Evolutionary conservation across 1,140 invertebrate genomes (phyloP), one percentile per base, ranked within the genome.

Genomic region (Zophobas morio): DNA sequence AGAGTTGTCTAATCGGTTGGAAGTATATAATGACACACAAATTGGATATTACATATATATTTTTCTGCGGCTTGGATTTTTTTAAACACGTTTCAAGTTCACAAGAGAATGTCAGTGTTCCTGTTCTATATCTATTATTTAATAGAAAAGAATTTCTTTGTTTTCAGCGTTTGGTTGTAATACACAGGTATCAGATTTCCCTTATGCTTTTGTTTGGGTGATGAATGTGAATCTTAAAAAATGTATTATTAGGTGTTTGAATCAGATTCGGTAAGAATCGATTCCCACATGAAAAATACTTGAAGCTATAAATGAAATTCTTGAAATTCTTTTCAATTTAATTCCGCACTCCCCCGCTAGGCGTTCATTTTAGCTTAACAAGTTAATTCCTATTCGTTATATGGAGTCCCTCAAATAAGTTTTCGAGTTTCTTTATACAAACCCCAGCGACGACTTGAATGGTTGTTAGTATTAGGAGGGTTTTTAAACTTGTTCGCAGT

Each of bases 21-120:
- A 79, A 81, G 63, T 76, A 80, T 81, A 81, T 81, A 81, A 81
- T 81, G 79, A 78, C 53, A 34, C 51, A 77, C 76, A 81, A 81
- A 81, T 81, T 80, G 81, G 79, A 81, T 71, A 81, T 81, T 81
- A 81, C 37, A 20, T 20, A 20, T 20, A 20, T 20, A 77, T 71
- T 79, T 56, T 77, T 74, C 70, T 77, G 20, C 39, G 39, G n/a
- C n/a, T 66, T 66, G 40, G 42, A n/a, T 66, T 63, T 40, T 39
- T 39, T 66, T 66, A 66, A 66, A 42, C 39, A 32, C 60, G 37
- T 4, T 2, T 42, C 20, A 20, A 20, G 20, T 20, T 20, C 20
- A 20, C 20, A 20, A 20, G 20, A 20, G 20, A 20, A 20, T 20
- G 20, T 20, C 20, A 20, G 20, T 20, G 20, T 20, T 20, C 20